Evolutionary conservation across 2,888 invertebrate species (phyloP).

Genomic region (Platerodrilus igneus): DNA sequence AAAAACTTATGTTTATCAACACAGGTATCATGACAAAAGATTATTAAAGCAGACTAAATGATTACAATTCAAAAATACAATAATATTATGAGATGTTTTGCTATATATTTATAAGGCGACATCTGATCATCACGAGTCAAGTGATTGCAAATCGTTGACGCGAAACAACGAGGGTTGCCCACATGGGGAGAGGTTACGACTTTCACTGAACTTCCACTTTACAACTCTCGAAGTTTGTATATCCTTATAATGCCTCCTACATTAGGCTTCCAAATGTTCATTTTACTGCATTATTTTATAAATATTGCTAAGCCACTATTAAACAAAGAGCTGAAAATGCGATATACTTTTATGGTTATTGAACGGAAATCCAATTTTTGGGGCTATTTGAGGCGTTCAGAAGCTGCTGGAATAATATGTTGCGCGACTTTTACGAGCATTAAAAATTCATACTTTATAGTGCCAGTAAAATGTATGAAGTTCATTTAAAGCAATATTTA

Average conservation of each 20-base stretch:
- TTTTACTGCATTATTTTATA: constrained; percentile 50
- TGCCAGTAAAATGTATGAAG: too few relatives aligned
- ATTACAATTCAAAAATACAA: too few relatives aligned
- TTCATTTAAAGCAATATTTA: too few relatives aligned
- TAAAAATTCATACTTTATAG: too few relatives aligned
- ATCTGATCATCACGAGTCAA: constrained; percentile 15
- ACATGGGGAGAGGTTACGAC: constrained; percentile 32
- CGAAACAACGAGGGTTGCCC: constrained; percentile 10
- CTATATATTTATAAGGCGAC: too few relatives aligned
- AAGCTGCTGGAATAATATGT: constrained; percentile 42
- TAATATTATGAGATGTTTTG: too few relatives aligned
- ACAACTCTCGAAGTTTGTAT: constrained; percentile 46
- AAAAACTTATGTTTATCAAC: too few relatives aligned
- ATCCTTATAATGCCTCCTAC: constrained; percentile 46
- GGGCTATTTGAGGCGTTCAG: constrained; percentile 47
- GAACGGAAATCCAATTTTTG: constrained; percentile 50
- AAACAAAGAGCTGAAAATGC: constrained; percentile 47
- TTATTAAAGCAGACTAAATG: too few relatives aligned
- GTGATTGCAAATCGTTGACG: constrained; percentile 18
- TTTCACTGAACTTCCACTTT: constrained; percentile 39
- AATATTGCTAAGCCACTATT: constrained; percentile 47
- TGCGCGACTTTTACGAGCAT: constrained; percentile 44
- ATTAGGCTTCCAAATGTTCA: constrained; percentile 48
- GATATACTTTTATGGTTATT: constrained; percentile 50
- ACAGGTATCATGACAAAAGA: too few relatives aligned